phyloP scores from a whole-genome alignment of 2,888 invertebrate genomes.

The Capitulum mitella region DNA sequence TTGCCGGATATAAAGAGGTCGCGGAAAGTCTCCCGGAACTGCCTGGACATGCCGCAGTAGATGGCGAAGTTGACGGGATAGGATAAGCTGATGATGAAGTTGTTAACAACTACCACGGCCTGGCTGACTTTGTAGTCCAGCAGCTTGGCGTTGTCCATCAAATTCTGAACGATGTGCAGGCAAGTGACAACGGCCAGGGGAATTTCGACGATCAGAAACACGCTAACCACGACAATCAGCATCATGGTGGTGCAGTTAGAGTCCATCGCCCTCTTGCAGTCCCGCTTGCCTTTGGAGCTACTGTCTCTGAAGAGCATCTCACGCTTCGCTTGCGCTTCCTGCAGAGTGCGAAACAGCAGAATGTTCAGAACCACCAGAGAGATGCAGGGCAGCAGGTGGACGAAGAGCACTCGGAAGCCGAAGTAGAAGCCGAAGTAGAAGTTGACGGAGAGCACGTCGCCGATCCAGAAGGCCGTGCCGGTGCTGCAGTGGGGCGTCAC shows the following conservation, averaged over 20 bases:
- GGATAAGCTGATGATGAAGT: conserved; percentile 88
- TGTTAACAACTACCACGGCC: conserved; percentile 73
- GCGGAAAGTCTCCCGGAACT: conserved; percentile 88
- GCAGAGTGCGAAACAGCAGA: conserved; percentile 74
- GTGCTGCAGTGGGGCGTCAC: conserved; percentile 37
- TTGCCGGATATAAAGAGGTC: conserved; percentile 55
- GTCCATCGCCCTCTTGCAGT: conserved; percentile 67
- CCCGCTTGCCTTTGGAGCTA: conserved; percentile 49
- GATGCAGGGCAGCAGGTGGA: conserved; percentile 84
- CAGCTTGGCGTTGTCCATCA: not conserved
- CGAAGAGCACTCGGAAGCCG: conserved; percentile 79
- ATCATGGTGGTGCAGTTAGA: conserved; percentile 79
- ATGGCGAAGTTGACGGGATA: conserved; percentile 58
- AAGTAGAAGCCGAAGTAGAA: conserved; percentile 74
- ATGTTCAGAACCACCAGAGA: conserved; percentile 81
- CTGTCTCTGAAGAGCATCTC: conserved; percentile 61
- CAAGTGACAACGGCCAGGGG: conserved; percentile 74
- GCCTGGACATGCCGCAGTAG: conserved; percentile 91
- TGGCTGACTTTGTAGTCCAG: conserved; percentile 67
- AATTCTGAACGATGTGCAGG: conserved; percentile 61
- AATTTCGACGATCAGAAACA: conserved; percentile 73
- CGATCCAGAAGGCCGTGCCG: conserved; percentile 61
- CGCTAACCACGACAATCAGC: conserved; percentile 78
- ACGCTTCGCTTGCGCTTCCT: conserved; percentile 69
- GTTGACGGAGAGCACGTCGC: conserved; percentile 57